Evolutionary conservation across 2,888 invertebrate species (phyloP).

Genomic region (Fabriciana adippe): DNA sequence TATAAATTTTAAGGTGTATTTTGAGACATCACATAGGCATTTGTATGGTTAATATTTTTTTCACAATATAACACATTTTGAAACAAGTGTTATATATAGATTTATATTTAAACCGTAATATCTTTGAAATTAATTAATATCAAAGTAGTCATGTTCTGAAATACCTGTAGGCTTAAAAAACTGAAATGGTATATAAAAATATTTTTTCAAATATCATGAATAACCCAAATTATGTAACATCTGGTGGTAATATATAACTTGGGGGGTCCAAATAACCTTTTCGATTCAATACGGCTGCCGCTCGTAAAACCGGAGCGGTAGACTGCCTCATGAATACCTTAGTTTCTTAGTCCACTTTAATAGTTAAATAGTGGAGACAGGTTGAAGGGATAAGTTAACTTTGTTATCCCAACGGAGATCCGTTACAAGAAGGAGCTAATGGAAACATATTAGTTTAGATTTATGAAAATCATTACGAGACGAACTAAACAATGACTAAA

Average conservation of each 20-base stretch:
- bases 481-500: not conserved
- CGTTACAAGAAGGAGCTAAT: constrained; percentile 34
- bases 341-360: constrained; percentile 67
- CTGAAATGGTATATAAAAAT: constrained; percentile 11
- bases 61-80: no score
- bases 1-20: constrained; percentile 56
- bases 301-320: constrained; percentile 73
- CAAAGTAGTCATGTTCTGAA: no score
- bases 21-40: constrained; percentile 34
- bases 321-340: constrained; percentile 79
- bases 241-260: constrained; percentile 66
- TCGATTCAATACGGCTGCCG: constrained; percentile 69
- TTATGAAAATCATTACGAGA: constrained; percentile 22
- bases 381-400: constrained; percentile 51
- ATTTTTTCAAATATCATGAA: constrained; percentile 46
- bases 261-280: constrained; percentile 68
- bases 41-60: not conserved
- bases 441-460: constrained; percentile 23
- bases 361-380: constrained; percentile 71
- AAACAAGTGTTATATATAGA: no score
- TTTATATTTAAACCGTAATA: no score
- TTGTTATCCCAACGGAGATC: constrained; percentile 42
- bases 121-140: no score
- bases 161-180: not conserved
- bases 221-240: constrained; percentile 62